These are phyloP conservation scores for Trachops cirrhosus DNA, from an alignment of 2,797 vertebrate species.

Conservation along the genomic window DNA sequence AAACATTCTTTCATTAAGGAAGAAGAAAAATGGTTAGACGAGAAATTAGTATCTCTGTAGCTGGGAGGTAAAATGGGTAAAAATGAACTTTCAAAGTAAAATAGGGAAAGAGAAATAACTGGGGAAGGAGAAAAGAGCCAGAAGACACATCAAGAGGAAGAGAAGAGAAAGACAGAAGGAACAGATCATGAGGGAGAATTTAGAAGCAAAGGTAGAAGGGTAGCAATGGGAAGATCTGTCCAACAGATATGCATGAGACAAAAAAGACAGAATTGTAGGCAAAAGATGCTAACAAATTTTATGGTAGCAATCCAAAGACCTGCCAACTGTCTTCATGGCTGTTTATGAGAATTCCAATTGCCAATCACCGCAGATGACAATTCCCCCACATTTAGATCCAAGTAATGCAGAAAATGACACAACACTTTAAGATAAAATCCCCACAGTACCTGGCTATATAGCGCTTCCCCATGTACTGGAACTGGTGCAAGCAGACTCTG, in stretches of 20 bases:
- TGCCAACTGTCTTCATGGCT: neutral
- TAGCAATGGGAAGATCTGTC: neutral
- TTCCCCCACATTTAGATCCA: constrained; percentile 5
- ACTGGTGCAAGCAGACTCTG: constrained; percentile 98
- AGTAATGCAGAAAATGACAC: neutral
- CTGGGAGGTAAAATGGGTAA: neutral
- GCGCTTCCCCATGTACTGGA: constrained; percentile 98
- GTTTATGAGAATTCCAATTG: neutral
- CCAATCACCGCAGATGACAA: neutral
- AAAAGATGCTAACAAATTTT: neutral
- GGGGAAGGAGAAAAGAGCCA: neutral
- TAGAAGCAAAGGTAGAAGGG: neutral
- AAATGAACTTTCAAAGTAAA: neutral
- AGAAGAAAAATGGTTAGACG: neutral
- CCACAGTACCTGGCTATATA: constrained; percentile 96
- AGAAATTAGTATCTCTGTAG: neutral
- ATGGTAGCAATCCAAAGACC: neutral
- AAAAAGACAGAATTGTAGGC: neutral
- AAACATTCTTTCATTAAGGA: neutral
- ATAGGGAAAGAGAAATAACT: neutral
- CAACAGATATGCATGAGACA: neutral
- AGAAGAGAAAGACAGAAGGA: neutral
- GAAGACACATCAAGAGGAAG: neutral
- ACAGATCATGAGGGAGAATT: neutral
- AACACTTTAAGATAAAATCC: constrained; percentile 43